A percentile compares a stretch with the other conserved stretches of the same genome.
Evolutionary conservation across 2,888 invertebrate species (phyloP).

Genomic region (Cheilosia scutellata): DNA sequence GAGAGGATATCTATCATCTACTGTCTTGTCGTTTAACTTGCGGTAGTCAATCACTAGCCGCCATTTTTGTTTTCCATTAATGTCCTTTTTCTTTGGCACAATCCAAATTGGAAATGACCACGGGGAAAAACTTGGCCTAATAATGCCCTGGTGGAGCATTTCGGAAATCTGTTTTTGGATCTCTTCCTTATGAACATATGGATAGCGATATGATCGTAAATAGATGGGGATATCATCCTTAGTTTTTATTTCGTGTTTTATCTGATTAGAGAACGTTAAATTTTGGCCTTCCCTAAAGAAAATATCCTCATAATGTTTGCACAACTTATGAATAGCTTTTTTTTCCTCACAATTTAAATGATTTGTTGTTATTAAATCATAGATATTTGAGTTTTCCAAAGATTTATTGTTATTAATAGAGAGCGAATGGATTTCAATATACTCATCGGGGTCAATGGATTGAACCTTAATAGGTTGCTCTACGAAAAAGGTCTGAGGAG

Average conservation of each 20-base stretch:
- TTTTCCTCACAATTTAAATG: constrained; percentile 29
- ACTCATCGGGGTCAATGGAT: constrained; percentile 10
- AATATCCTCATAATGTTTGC: constrained; percentile 54
- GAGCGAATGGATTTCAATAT: constrained; percentile 26
- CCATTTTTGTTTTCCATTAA: constrained; percentile 57
- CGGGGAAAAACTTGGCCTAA: constrained; percentile 38
- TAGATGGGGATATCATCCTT: constrained; percentile 65
- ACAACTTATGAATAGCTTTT: constrained; percentile 51
- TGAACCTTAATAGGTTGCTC: constrained; percentile 55
- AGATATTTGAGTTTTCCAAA: constrained; percentile 15
- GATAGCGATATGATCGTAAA: constrained; percentile 76
- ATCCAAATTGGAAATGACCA: constrained; percentile 54
- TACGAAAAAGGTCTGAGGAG: constrained; percentile 31
- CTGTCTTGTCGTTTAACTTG: constrained; percentile 56
- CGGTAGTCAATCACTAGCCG: constrained; percentile 64
- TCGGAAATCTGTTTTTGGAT: constrained; percentile 76
- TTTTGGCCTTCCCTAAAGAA: constrained; percentile 42
- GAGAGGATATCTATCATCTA: constrained; percentile 63
- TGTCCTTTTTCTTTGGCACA: constrained; percentile 57
- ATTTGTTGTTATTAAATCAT: background rate
- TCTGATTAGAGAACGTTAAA: constrained; percentile 59
- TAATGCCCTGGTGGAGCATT: constrained; percentile 65
- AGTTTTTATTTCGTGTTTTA: constrained; percentile 64
- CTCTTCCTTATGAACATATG: constrained; percentile 77
- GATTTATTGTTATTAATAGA: constrained; percentile 5